Percentiles rank a stretch among this genome's conserved stretches.
These are phyloP conservation scores for Frieseomelitta varia DNA, from an alignment of 1,140 invertebrate species.

Conservation along the genomic window DNA sequence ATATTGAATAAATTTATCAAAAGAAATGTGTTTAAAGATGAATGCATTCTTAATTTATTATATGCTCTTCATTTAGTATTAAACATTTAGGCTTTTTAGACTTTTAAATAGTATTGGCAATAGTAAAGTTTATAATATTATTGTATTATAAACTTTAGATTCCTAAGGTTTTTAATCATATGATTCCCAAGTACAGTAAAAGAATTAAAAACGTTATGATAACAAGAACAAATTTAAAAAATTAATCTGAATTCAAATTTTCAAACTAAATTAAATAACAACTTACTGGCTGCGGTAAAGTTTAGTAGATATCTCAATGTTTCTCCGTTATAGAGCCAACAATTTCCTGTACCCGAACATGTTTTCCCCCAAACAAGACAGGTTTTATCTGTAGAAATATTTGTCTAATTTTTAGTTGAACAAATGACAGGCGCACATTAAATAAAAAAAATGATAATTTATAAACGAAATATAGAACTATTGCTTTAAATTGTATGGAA, in stretches of 20 bases:
- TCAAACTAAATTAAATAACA: neutral
- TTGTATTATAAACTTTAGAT: too few species aligned
- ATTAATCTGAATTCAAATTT: neutral
- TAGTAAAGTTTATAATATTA: too few species aligned
- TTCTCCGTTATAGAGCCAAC: conserved; percentile 88
- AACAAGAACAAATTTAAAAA: too few species aligned
- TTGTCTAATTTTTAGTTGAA: neutral
- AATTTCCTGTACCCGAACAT: conserved; percentile 87
- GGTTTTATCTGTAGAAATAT: conserved; percentile 83
- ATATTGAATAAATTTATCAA: too few species aligned
- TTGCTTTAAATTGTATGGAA: too few species aligned
- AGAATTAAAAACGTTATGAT: neutral
- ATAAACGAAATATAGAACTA: too few species aligned
- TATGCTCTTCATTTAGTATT: too few species aligned
- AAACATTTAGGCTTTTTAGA: too few species aligned
- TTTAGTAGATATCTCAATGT: conserved; percentile 86
- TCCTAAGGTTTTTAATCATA: too few species aligned
- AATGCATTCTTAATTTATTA: too few species aligned
- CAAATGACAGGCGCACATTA: neutral
- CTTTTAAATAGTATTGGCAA: too few species aligned
- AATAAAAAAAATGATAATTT: neutral
- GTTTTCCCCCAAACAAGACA: conserved; percentile 90
- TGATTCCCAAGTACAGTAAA: neutral
- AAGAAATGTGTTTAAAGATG: too few species aligned
- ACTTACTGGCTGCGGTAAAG: conserved; percentile 85